Conservation (phyloP, 2,888 invertebrate genomes). For the Conops quadrifasciatus region DNA sequence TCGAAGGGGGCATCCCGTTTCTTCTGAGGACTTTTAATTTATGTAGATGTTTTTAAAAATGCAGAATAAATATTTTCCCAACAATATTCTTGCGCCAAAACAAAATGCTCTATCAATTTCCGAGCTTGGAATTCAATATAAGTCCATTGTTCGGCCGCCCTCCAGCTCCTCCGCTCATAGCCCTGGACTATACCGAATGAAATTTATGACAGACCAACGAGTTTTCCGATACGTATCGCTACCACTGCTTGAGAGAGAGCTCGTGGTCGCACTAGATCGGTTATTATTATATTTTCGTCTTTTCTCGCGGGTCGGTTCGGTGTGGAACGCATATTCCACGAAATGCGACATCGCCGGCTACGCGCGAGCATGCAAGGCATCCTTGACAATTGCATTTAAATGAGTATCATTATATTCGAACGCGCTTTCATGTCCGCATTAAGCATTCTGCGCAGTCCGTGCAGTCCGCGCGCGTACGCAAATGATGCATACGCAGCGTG, state of each 20-base stretch:
- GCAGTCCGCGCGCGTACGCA: slow-evolving; percentile 2
- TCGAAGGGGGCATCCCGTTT: no score
- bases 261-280: slow-evolving; percentile 17
- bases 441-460: not conserved
- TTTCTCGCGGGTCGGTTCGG: slow-evolving; percentile 10
- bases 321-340: slow-evolving; percentile 55
- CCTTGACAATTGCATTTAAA: slow-evolving; percentile 30
- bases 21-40: no score
- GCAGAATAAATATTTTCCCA: no score
- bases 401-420: slow-evolving; percentile 27
- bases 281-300: slow-evolving; percentile 28
- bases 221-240: slow-evolving; percentile 19
- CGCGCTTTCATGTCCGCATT: slow-evolving; percentile 20
- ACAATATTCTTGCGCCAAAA: no score
- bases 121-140: no score
- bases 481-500: not conserved
- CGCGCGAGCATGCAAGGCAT: slow-evolving; percentile 36
- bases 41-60: no score
- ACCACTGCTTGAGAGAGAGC: not conserved
- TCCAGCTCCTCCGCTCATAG: no score
- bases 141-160: no score
- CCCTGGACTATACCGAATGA: not conserved
- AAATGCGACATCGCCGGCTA: slow-evolving; percentile 54
- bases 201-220: slow-evolving; percentile 25
- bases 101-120: no score